These are phyloP conservation scores for Hycleus cichorii DNA, from an alignment of 1,140 invertebrate species.

Conservation along the genomic window DNA sequence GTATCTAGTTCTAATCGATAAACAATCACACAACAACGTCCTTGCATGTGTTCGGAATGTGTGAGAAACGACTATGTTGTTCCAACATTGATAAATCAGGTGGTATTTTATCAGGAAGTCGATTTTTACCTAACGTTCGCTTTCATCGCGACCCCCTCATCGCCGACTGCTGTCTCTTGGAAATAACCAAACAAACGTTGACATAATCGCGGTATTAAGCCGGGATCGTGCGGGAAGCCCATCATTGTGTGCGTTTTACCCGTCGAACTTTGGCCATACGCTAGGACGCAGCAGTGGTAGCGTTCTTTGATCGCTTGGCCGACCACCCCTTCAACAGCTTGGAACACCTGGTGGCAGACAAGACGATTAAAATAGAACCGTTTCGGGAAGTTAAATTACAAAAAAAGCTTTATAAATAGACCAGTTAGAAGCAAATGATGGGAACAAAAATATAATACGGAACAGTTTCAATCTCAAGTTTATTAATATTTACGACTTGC, in stretches of 20 bases:
- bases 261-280: slow-evolving; percentile 73
- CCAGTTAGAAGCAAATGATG: too few species aligned
- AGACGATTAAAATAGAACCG: too few species aligned
- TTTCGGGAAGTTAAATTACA: too few species aligned
- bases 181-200: slow-evolving; percentile 37
- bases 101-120: neutral
- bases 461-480: too few species aligned
- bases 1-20: slow-evolving; percentile 14
- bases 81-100: neutral
- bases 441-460: too few species aligned
- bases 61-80: slow-evolving; percentile 5
- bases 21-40: slow-evolving; percentile 12
- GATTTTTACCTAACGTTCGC: slow-evolving; percentile 31
- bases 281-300: slow-evolving; percentile 58
- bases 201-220: slow-evolving; percentile 46
- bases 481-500: too few species aligned
- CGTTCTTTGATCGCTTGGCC: slow-evolving; percentile 49
- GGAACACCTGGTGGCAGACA: slow-evolving; percentile 50
- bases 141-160: slow-evolving; percentile 23
- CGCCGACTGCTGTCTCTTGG: slow-evolving; percentile 27
- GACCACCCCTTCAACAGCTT: slow-evolving; percentile 57
- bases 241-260: slow-evolving; percentile 77
- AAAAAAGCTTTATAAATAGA: too few species aligned
- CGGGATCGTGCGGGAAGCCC: slow-evolving; percentile 51
- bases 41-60: slow-evolving; percentile 17